Base-by-base conservation (phyloP, 2,797 vertebrate genomes). In the Pteronotus mesoamericanus region DNA sequence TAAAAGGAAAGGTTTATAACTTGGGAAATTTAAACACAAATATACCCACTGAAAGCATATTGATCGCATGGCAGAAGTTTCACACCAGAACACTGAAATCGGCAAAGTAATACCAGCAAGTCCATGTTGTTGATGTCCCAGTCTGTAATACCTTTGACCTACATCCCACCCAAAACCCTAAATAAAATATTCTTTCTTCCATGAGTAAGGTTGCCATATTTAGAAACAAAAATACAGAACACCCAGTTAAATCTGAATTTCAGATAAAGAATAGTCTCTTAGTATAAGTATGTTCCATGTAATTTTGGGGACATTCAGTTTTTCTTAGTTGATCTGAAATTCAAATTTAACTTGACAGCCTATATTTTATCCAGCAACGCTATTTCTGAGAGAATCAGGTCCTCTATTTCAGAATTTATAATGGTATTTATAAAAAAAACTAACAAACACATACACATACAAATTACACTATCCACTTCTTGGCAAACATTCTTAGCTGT, bases 21-120 rank as follows among this genome's bases (percentile, higher is more conserved):
- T 48, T 42, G n/a, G 95, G 51, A 96, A 71, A 84, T 55, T 74
- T 72, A 95, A 94, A 94, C 68, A 91, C 44, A 84, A 69, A 77
- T 46, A 64, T 6, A 46, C 39, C 42, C 68, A 59, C 61, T 80
- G 42, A 84, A 92, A 92, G 77, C 19, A 68, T 78, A 92, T 32
- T 5, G 51, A 79, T 39, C 91, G 37, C 75, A 59, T 18, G 39
- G 32, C 48, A 72, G 61, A 71, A 94, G 44, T 77, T 87, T 86
- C 69, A 91, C 61, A 82, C 26, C 11, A 37, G 21, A 59, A 21
- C 59, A 32, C 1, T 42, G 29, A 87, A 91, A 61, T 34, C 9
- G 16, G 34, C n/a, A 91, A 94, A 94, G 71, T 46, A 78, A 82
- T 91, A 86, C 85, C n/a, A 32, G 57, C 6, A 79, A 91, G 42